Evolutionary conservation across 2,797 vertebrate species (phyloP).

Genomic region (Taeniopygia guttata): DNA sequence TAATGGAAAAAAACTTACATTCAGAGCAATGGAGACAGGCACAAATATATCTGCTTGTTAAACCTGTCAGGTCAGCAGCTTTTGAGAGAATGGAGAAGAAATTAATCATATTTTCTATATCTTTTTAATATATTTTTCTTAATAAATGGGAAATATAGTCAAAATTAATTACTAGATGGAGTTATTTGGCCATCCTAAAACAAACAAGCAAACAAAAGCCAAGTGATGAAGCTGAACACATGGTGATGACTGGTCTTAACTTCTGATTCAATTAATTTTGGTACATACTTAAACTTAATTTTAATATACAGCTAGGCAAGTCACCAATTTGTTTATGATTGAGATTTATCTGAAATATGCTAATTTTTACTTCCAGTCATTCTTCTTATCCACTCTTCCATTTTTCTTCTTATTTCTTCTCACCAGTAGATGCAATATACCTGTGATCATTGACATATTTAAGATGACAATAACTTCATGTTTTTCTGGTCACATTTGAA

Average conservation of each 20-base stretch:
- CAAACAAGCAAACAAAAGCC: background rate
- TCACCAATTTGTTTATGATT: background rate
- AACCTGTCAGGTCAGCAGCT: background rate
- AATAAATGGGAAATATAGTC: background rate
- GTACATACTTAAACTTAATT: background rate
- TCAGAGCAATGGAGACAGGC: background rate
- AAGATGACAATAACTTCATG: background rate
- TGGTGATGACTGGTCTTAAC: background rate
- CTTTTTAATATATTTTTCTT: background rate
- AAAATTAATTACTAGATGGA: background rate
- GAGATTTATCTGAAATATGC: background rate
- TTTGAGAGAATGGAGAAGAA: background rate
- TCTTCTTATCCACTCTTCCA: background rate
- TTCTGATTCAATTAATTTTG: background rate
- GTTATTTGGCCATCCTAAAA: background rate
- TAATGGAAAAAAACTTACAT: background rate
- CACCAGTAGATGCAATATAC: background rate
- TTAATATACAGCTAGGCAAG: background rate
- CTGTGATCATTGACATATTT: background rate
- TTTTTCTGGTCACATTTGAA: background rate
- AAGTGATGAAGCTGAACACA: background rate
- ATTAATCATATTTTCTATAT: background rate
- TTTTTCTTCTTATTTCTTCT: background rate
- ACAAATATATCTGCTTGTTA: background rate
- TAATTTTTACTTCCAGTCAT: background rate